Percentiles rank a stretch among this genome's conserved stretches.
Conservation (phyloP, 2,113 vertebrate species). For the Melierax canorus region DNA sequence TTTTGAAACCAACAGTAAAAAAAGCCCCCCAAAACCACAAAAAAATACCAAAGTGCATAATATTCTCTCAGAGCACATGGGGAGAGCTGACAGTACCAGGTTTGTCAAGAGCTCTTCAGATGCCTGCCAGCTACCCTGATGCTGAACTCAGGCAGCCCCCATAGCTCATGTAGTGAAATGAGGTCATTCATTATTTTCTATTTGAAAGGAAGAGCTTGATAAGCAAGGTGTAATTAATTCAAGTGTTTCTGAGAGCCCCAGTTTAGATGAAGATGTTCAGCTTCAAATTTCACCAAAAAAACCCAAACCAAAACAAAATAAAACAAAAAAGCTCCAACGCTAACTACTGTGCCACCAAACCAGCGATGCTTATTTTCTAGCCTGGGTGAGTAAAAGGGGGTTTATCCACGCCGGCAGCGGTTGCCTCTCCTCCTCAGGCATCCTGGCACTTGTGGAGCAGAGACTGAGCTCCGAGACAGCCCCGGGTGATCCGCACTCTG, state of each 20-base stretch:
- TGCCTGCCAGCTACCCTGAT: background rate
- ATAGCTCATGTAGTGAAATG: background rate
- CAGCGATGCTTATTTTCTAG: background rate
- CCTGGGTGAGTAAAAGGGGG: too few relatives aligned
- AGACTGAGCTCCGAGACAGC: background rate
- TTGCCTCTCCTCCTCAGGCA: background rate
- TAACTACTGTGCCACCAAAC: background rate
- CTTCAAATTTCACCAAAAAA: background rate
- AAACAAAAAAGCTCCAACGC: background rate
- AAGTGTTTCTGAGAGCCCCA: background rate
- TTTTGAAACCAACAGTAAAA: background rate
- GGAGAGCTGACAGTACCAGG: background rate
- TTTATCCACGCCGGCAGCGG: accelerated
- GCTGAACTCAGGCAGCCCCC: background rate
- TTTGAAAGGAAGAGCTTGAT: background rate
- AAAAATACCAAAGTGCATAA: too few relatives aligned
- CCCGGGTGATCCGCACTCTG: background rate
- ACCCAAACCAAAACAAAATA: background rate
- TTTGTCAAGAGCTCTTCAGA: background rate
- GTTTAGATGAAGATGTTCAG: background rate
- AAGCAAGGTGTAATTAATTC: background rate
- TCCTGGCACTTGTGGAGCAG: background rate
- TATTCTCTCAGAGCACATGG: background rate
- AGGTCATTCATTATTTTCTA: background rate
- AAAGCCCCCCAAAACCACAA: background rate